Evolutionary conservation across 2,888 invertebrate species (phyloP).

Genomic region (Drosophila barbarae): DNA sequence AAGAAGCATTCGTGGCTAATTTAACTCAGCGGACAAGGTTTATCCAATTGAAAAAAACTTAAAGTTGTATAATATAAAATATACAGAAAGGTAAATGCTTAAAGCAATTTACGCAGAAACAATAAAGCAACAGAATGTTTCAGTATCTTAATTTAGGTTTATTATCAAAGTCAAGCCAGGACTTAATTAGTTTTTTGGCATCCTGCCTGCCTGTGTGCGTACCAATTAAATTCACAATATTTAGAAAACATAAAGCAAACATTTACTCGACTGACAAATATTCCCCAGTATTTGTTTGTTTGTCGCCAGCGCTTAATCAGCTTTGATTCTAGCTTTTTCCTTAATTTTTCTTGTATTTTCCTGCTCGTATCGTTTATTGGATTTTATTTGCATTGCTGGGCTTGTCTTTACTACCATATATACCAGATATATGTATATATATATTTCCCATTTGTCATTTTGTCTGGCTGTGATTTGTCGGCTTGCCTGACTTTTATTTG

Average conservation of each 20-base stretch:
- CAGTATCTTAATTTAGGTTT: background rate
- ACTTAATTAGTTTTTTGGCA: background rate
- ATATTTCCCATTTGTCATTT: slow-evolving; percentile 23
- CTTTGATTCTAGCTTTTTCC: slow-evolving; percentile 15
- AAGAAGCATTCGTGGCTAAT: slow-evolving; percentile 1
- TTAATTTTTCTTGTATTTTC: slow-evolving; percentile 17
- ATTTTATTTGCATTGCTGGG: slow-evolving; percentile 21
- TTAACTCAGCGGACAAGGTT: slow-evolving; percentile 2
- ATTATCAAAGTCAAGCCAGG: background rate
- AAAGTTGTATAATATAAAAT: background rate
- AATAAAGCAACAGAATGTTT: background rate
- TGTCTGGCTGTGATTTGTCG: slow-evolving; percentile 28
- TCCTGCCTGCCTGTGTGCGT: background rate
- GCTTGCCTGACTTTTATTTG: slow-evolving; percentile 21
- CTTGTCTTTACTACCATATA: background rate
- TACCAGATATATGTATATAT: background rate
- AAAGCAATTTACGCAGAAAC: background rate
- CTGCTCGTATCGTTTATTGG: slow-evolving; percentile 10
- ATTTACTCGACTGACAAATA: slow-evolving; percentile 5
- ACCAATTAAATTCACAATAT: background rate
- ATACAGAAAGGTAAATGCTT: background rate
- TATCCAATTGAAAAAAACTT: background rate
- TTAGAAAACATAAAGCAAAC: background rate
- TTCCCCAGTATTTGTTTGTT: slow-evolving; percentile 9
- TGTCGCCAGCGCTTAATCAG: slow-evolving; percentile 27